Evolutionary conservation across 2,797 vertebrate genomes (phyloP).

Genomic region (Mycteria americana): DNA sequence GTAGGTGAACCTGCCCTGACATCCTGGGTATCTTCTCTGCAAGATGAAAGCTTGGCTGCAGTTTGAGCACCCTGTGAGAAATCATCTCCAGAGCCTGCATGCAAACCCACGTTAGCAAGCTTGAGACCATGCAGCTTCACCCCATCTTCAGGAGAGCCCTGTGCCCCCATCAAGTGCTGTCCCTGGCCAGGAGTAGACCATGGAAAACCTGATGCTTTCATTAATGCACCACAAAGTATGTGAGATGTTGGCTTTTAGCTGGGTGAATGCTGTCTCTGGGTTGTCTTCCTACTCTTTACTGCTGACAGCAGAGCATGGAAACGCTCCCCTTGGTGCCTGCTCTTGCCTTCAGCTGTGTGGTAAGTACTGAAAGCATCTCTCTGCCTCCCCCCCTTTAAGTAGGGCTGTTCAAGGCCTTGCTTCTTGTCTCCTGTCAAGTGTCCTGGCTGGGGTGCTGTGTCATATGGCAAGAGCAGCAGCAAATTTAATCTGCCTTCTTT

Average conservation of each 20-base stretch:
- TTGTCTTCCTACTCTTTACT: neutral
- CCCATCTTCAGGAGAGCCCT: neutral
- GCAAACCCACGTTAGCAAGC: neutral
- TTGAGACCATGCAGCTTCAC: neutral
- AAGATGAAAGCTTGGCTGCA: neutral
- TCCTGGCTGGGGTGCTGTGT: too few relatives aligned
- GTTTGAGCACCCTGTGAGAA: neutral
- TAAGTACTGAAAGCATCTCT: neutral
- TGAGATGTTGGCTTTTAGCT: neutral
- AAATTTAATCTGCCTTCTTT: neutral
- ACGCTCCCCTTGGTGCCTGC: neutral
- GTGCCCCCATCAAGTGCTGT: neutral
- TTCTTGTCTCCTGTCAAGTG: neutral
- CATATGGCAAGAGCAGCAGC: neutral
- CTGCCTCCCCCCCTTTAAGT: neutral
- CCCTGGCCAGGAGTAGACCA: neutral
- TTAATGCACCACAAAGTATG: neutral
- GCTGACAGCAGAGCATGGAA: neutral
- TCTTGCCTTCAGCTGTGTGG: neutral
- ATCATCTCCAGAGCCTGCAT: neutral
- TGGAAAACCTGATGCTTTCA: neutral
- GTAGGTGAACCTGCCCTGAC: neutral
- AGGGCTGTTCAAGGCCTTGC: neutral
- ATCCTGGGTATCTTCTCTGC: neutral
- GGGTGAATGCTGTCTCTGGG: neutral